Percentiles rank a stretch among this genome's conserved stretches.
phyloP scores from a whole-genome alignment of 64 coral and sea anemone species.

The Astreopora myriophthalma region DNA sequence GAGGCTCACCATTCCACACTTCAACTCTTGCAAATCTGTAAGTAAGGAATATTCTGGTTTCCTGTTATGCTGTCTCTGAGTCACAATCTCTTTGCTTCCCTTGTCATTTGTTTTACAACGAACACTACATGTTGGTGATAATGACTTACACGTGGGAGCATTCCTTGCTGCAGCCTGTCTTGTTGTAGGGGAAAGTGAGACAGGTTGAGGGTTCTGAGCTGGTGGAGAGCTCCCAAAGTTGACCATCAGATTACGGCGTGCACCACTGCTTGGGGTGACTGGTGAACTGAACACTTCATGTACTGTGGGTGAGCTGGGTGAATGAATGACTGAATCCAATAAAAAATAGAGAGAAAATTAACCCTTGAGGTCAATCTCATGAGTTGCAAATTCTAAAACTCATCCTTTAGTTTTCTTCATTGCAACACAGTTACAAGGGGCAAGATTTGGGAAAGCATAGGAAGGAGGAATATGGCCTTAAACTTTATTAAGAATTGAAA shows the following conservation, averaged over 20 bases:
- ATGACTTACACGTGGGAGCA: slow-evolving; percentile 51
- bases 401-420: background rate
- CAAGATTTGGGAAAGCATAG: no score
- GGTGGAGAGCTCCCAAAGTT: slow-evolving; percentile 73
- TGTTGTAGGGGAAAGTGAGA: slow-evolving; percentile 21
- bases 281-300: slow-evolving; percentile 89
- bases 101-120: no score
- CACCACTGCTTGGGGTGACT: slow-evolving; percentile 68
- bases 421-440: background rate
- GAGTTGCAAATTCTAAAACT: no score
- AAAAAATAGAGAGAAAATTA: background rate
- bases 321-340: slow-evolving; percentile 39
- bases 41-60: background rate
- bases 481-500: no score
- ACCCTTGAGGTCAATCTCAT: background rate
- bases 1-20: no score
- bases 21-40: no score
- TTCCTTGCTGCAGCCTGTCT: slow-evolving; percentile 13
- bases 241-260: slow-evolving; percentile 86
- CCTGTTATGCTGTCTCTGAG: no score
- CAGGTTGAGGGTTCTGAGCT: slow-evolving; percentile 28
- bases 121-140: no score
- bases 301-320: slow-evolving; percentile 46
- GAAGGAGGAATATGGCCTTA: no score
- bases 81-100: no score